Conservation (phyloP, 2,797 vertebrate genomes). For the Poeciliopsis gracilis region DNA sequence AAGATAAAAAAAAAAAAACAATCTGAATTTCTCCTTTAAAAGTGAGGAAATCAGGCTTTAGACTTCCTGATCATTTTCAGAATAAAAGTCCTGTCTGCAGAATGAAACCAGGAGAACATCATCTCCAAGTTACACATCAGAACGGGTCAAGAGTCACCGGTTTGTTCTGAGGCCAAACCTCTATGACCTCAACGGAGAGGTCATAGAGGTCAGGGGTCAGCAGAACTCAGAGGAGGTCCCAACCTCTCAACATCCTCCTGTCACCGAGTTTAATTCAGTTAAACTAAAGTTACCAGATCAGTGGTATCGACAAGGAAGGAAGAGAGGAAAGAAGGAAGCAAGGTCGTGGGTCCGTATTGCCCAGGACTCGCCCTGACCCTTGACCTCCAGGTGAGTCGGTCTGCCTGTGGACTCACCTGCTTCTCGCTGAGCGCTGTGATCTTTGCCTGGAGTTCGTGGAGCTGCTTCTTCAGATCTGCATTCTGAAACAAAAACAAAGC, state of each 20-base stretch:
- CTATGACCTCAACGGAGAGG: not conserved
- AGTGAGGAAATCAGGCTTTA: not conserved
- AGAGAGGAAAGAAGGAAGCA: not conserved
- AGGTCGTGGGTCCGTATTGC: too few relatives aligned
- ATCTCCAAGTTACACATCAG: not conserved
- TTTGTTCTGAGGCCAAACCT: not conserved
- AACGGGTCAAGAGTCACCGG: not conserved
- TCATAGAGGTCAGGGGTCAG: not conserved
- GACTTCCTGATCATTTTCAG: not conserved
- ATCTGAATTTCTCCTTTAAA: not conserved
- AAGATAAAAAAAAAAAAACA: not conserved
- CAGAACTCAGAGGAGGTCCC: not conserved
- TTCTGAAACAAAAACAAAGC: slow-evolving; percentile 82
- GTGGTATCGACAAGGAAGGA: not conserved
- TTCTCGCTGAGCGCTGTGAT: slow-evolving; percentile 99
- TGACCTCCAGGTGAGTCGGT: not conserved
- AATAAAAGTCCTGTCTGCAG: not conserved
- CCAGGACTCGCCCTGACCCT: not conserved
- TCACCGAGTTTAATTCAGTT: not conserved
- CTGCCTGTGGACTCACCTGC: slow-evolving; percentile 82
- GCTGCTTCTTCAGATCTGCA: slow-evolving; percentile 98
- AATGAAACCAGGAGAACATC: not conserved
- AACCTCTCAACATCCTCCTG: not conserved
- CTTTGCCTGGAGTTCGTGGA: slow-evolving; percentile 99
- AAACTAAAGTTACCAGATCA: not conserved